Conservation (phyloP, 2,113 vertebrate species). For the Sinocyclocheilus rhinocerous region DNA sequence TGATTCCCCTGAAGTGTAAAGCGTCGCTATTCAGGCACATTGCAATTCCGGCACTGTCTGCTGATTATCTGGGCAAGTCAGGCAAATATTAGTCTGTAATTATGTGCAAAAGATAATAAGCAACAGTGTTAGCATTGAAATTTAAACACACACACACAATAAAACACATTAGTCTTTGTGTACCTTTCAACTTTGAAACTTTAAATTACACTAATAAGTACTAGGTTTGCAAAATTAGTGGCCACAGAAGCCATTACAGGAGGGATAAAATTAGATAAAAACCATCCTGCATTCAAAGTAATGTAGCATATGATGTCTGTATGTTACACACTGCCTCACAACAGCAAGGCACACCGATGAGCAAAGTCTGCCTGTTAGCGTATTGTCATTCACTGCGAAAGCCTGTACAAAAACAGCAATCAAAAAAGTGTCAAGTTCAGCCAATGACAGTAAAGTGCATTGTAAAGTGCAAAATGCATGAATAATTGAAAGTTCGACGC, state of each 20-base stretch:
- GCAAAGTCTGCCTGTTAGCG: neutral
- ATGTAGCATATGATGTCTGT: slow-evolving; percentile 28
- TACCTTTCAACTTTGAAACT: slow-evolving; percentile 41
- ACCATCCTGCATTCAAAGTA: slow-evolving; percentile 29
- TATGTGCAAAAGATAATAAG: slow-evolving; percentile 23
- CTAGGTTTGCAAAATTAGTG: slow-evolving; percentile 26
- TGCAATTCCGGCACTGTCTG: slow-evolving; percentile 31
- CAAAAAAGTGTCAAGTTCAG: slow-evolving; percentile 53
- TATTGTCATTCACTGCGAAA: slow-evolving; percentile 26
- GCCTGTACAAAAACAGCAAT: slow-evolving; percentile 40
- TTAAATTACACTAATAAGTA: slow-evolving; percentile 37
- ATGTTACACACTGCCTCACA: slow-evolving; percentile 1
- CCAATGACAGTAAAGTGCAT: slow-evolving; percentile 56
- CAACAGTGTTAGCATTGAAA: slow-evolving; percentile 26
- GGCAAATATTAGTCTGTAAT: slow-evolving; percentile 53
- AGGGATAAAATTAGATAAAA: slow-evolving; percentile 10
- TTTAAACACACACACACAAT: slow-evolving; percentile 25
- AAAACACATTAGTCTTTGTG: neutral
- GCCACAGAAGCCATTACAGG: slow-evolving; percentile 14
- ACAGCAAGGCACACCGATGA: neutral
- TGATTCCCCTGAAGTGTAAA: slow-evolving; percentile 29
- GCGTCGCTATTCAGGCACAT: slow-evolving; percentile 26
- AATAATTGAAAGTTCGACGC: slow-evolving; percentile 51
- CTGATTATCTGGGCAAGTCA: slow-evolving; percentile 9
- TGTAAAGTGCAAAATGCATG: slow-evolving; percentile 56